phyloP scores from a whole-genome alignment of 2,113 vertebrate species.

The Thymallus thymallus region DNA sequence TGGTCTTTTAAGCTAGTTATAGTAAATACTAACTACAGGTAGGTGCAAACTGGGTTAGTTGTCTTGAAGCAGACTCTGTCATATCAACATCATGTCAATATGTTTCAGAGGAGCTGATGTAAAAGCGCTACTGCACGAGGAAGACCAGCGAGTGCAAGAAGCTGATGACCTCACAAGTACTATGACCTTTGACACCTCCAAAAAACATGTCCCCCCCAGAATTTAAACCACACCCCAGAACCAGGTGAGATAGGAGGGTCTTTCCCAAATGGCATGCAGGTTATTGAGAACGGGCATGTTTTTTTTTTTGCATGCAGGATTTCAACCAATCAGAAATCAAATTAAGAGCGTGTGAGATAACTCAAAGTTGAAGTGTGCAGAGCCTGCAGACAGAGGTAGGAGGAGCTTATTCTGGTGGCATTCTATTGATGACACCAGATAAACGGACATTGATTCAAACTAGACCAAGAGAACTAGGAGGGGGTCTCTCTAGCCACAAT shows the following conservation, averaged over 20 bases:
- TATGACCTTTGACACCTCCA: slow-evolving; percentile 31
- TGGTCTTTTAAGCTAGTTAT: slow-evolving; percentile 47
- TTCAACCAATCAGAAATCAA: slow-evolving; percentile 40
- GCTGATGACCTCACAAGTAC: slow-evolving; percentile 73
- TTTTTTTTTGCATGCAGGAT: slow-evolving; percentile 69
- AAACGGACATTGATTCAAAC: slow-evolving; percentile 61
- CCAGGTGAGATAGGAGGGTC: slow-evolving; percentile 24
- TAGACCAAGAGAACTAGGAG: slow-evolving; percentile 27
- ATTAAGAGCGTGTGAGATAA: slow-evolving; percentile 36
- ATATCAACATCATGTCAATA: background rate
- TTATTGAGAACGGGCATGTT: slow-evolving; percentile 31
- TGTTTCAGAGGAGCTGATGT: background rate
- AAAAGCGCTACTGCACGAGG: slow-evolving; percentile 25
- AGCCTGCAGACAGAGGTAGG: slow-evolving; percentile 80
- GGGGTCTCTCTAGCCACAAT: slow-evolving; percentile 34
- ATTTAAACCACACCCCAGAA: slow-evolving; percentile 49
- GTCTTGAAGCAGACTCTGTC: slow-evolving; percentile 8
- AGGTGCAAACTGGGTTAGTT: slow-evolving; percentile 39
- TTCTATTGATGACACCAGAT: slow-evolving; percentile 57
- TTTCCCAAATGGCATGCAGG: slow-evolving; percentile 63
- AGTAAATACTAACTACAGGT: slow-evolving; percentile 27
- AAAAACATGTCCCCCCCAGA: slow-evolving; percentile 43
- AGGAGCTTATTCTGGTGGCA: slow-evolving; percentile 60
- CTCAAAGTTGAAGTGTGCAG: slow-evolving; percentile 51
- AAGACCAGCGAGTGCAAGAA: slow-evolving; percentile 64